Conservation (phyloP, 2,888 invertebrate species). For the Scaptomyza reducta region DNA sequence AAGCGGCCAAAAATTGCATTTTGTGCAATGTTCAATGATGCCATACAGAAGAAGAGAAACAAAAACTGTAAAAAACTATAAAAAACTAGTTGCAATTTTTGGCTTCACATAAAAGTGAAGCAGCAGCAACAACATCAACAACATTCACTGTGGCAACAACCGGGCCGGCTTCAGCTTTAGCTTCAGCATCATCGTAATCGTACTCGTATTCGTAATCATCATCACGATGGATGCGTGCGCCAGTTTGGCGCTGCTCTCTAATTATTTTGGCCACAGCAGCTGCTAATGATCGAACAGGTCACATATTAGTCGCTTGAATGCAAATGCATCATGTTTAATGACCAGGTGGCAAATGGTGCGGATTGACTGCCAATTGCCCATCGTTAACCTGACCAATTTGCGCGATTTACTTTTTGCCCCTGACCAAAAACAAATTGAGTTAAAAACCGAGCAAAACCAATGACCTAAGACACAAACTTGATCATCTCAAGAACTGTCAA, state of each 20-base stretch:
- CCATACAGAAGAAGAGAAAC: constrained; percentile 16
- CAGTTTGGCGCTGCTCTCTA: constrained; percentile 51
- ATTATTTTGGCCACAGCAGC: constrained; percentile 56
- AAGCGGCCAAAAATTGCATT: constrained; percentile 41
- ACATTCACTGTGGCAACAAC: constrained; percentile 32
- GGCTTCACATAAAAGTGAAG: constrained; percentile 26
- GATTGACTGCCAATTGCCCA: constrained; percentile 54
- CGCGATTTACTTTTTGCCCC: constrained; percentile 19
- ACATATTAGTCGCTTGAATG: constrained; percentile 36
- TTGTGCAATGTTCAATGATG: constrained; percentile 43
- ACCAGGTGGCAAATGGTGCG: constrained; percentile 17
- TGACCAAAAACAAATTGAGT: neutral
- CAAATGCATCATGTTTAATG: constrained; percentile 75
- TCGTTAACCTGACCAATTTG: constrained; percentile 62
- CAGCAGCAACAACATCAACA: constrained; percentile 40
- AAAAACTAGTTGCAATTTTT: constrained; percentile 59
- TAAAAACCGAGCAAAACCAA: constrained; percentile 47
- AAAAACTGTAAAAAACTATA: constrained; percentile 28
- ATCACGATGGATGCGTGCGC: constrained; percentile 60
- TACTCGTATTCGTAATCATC: constrained; percentile 12
- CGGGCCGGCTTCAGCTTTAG: constrained; percentile 7
- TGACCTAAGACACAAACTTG: constrained; percentile 64
- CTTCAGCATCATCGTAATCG: constrained; percentile 7
- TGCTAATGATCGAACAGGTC: constrained; percentile 63
- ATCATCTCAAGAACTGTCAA: constrained; percentile 16